A percentile compares a stretch with the other conserved stretches of the same genome.
Conservation (phyloP, 1,140 invertebrate species). For the Helicoverpa zea region DNA sequence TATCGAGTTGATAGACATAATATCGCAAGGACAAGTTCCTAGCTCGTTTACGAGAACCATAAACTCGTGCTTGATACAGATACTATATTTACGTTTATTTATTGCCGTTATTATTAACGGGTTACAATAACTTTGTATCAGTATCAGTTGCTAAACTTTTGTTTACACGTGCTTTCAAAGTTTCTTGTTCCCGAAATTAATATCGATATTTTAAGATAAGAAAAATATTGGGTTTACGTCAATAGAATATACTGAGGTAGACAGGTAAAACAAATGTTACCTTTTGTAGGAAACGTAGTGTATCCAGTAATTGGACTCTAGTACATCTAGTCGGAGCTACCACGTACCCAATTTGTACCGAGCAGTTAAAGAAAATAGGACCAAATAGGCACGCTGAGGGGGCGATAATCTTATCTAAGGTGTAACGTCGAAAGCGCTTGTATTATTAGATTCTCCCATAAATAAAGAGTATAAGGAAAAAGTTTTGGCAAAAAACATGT, state of each 20-base stretch:
- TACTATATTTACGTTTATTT: not conserved
- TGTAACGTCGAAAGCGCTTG: conserved; percentile 57
- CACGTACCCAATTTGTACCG: conserved; percentile 19
- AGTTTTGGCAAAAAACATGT: conserved; percentile 51
- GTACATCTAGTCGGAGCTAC: not conserved
- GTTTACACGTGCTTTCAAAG: not conserved
- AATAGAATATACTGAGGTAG: not conserved
- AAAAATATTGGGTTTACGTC: too few species aligned
- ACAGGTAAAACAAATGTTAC: not conserved
- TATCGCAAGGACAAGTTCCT: conserved; percentile 30
- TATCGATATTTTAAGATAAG: not conserved
- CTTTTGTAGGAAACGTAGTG: conserved; percentile 9
- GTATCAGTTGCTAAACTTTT: conserved; percentile 10
- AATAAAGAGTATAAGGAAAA: conserved; percentile 57
- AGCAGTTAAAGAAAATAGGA: conserved; percentile 31
- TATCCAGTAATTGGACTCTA: conserved; percentile 30
- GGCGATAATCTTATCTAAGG: conserved; percentile 54
- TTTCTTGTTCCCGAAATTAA: not conserved
- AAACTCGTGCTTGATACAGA: conserved; percentile 13
- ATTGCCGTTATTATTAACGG: conserved; percentile 5
- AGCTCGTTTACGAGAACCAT: conserved; percentile 2
- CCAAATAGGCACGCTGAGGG: conserved; percentile 1
- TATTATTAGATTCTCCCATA: conserved; percentile 53
- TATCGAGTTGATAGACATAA: conserved; percentile 30
- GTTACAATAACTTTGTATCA: conserved; percentile 15